phyloP scores from a whole-genome alignment of 2,888 invertebrate species.

The Lithophane socia region DNA sequence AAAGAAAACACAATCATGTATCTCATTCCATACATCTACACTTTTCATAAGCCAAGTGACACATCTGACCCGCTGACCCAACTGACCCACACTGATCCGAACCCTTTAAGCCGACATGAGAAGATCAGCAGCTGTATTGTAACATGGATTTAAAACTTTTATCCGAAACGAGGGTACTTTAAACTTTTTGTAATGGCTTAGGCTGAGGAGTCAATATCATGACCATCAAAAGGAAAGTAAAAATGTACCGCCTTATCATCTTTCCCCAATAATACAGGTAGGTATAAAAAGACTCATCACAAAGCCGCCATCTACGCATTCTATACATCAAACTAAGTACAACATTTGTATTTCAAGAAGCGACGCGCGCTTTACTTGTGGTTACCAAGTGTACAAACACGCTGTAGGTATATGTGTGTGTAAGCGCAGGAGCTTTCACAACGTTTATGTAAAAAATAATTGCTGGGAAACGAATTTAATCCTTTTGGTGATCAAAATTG shows the following conservation, averaged over 20 bases:
- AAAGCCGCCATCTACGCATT: too few relatives aligned
- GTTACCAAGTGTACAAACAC: too few relatives aligned
- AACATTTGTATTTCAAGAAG: too few relatives aligned
- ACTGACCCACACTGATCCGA: slow-evolving; percentile 13
- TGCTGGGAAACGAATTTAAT: too few relatives aligned
- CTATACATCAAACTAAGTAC: too few relatives aligned
- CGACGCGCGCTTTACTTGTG: too few relatives aligned
- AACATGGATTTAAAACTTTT: slow-evolving; percentile 41
- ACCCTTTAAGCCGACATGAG: slow-evolving; percentile 42
- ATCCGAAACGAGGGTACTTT: slow-evolving; percentile 12
- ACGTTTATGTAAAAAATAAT: too few relatives aligned
- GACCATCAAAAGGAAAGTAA: background rate
- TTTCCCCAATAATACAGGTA: background rate
- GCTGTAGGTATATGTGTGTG: too few relatives aligned
- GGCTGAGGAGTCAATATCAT: slow-evolving; percentile 8
- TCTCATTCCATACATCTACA: background rate
- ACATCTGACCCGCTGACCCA: background rate
- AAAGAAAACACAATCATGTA: background rate
- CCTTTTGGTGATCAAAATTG: too few relatives aligned
- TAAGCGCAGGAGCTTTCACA: too few relatives aligned
- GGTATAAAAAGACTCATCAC: too few relatives aligned
- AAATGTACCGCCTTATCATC: background rate
- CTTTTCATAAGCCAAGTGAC: slow-evolving; percentile 17
- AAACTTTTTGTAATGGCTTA: slow-evolving; percentile 19
- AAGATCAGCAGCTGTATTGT: slow-evolving; percentile 32